These are phyloP conservation scores for Cistogaster globosa DNA, from an alignment of 2,888 invertebrate species.

Conservation along the genomic window DNA sequence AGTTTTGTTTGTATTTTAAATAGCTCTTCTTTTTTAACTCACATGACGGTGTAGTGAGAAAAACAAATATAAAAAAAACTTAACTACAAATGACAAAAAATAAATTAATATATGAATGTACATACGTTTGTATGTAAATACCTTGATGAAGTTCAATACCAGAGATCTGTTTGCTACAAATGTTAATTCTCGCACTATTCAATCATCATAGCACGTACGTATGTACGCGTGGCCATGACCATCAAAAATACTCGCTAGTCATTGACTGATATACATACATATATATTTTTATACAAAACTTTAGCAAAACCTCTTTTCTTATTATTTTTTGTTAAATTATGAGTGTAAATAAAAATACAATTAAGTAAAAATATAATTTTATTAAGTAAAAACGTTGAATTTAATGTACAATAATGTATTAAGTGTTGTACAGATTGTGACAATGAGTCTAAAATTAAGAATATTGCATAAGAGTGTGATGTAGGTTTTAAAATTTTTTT, in stretches of 20 bases:
- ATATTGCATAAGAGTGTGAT: too few relatives aligned
- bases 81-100: too few relatives aligned
- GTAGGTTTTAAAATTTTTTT: too few relatives aligned
- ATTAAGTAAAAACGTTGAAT: background rate
- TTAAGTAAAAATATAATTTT: background rate
- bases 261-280: slow-evolving; percentile 55
- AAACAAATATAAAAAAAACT: too few relatives aligned
- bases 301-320: slow-evolving; percentile 14
- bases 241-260: slow-evolving; percentile 67
- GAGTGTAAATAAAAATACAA: slow-evolving; percentile 9
- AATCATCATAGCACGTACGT: slow-evolving; percentile 71
- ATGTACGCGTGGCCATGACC: slow-evolving; percentile 74
- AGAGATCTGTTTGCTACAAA: slow-evolving; percentile 27
- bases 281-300: slow-evolving; percentile 20
- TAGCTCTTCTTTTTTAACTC: too few relatives aligned
- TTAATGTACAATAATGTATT: background rate
- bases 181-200: slow-evolving; percentile 21
- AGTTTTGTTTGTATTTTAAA: too few relatives aligned
- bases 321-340: slow-evolving; percentile 24
- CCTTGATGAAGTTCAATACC: slow-evolving; percentile 70
- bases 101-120: background rate
- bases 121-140: background rate
- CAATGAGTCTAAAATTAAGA: too few relatives aligned
- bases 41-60: too few relatives aligned
- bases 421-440: too few relatives aligned